Conservation (phyloP, 2,888 invertebrate species). For the Chirona hameri region DNA sequence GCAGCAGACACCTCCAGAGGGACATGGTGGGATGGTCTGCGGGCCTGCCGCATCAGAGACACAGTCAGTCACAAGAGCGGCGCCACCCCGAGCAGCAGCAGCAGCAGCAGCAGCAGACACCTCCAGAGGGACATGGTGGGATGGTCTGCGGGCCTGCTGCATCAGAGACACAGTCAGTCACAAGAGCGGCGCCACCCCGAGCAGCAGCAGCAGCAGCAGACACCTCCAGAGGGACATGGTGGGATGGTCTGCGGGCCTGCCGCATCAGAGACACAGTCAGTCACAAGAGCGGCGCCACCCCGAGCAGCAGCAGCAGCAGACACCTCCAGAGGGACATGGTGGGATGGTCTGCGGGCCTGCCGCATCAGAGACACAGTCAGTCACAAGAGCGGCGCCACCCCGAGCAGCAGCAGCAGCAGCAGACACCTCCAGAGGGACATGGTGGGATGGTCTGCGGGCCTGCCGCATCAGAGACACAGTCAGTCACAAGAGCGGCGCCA, state of each 20-base stretch:
- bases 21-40: conserved; percentile 30
- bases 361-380: not conserved
- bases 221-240: conserved; percentile 14
- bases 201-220: not conserved
- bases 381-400: not conserved
- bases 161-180: not conserved
- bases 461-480: conserved; percentile 14
- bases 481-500: not conserved
- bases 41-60: conserved; percentile 29
- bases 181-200: not conserved
- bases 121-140: conserved; percentile 23
- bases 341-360: conserved; percentile 32
- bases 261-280: not conserved
- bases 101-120: not conserved
- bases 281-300: not conserved
- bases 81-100: not conserved
- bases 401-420: not conserved
- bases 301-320: not conserved
- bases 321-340: conserved; percentile 14
- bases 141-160: conserved; percentile 32
- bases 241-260: conserved; percentile 32
- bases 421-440: not conserved
- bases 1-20: not conserved
- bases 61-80: not conserved
- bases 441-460: conserved; percentile 31